Base-by-base conservation (phyloP, 2,797 vertebrate species). In the Passerculus sandwichensis region DNA sequence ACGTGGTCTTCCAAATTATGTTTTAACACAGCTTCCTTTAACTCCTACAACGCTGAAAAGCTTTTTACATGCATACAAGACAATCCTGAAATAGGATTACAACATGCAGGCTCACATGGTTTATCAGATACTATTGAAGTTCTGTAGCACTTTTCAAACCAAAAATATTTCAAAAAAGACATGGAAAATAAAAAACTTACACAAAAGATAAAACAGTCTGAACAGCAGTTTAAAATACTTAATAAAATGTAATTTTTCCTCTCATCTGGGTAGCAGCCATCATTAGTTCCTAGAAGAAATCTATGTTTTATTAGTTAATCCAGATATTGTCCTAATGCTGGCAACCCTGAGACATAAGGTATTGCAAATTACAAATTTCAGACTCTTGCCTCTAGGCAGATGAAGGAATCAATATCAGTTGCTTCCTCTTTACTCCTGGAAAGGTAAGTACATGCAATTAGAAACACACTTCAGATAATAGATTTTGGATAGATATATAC, bases 321-420 rank as follows among this genome's bases (percentile, higher is more conserved):
- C 23, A 85, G 62, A 26, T 67, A 36, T 38, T 86, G 16, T 42
- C 42, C 18, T 57, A n/a, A 57, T 15, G 13, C 6, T 83, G 61
- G 20, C 15, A 84, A 42, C 17, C 70, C 2, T 15, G 36, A 17
- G 9, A 71, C 56, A 74, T 30, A 40, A 91, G 91, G 74, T 71
- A 80, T 1, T 80, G 12, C 32, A 94, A 92, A 32, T 75, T 38
- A 72, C 30, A 64, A 51, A 44, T 81, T 78, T 94, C 87, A 56
- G 42, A 78, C 11, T 84, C 26, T 15, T 53, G 30, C 54, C 13
- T 14, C 20, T 10, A 82, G 44, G 77, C 0, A 69, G 18, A 72
- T 76, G n/a, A 87, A 82, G 36, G 67, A 56, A 95, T 93, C 36
- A 91, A 26, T 89, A 83, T n/a, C 8, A 54, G 13, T 32, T 86